phyloP scores from a whole-genome alignment of 2,113 vertebrate genomes.

The Daboia siamensis region DNA sequence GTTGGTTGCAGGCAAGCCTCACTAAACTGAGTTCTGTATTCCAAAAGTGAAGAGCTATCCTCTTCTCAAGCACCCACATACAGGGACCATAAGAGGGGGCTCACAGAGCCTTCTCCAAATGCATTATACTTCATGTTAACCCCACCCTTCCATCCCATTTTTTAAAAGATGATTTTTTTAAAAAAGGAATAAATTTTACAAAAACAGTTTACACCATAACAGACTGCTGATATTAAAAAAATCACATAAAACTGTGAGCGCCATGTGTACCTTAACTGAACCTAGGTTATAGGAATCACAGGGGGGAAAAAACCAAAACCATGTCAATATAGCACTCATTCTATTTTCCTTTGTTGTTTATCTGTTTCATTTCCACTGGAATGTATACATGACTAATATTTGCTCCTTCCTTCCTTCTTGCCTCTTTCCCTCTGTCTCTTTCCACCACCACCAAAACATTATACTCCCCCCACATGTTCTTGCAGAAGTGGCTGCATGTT shows the following conservation, averaged over 20 bases:
- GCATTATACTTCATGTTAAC: not conserved
- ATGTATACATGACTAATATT: not conserved
- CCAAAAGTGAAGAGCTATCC: not conserved
- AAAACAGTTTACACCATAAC: not conserved
- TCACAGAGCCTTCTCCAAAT: not conserved
- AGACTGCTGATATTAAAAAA: not conserved
- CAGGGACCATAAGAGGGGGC: not conserved
- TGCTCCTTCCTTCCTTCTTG: not conserved
- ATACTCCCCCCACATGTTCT: not conserved
- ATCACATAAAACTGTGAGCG: not conserved
- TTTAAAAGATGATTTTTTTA: not conserved
- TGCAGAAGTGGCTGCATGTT: not conserved
- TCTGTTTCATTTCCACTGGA: not conserved
- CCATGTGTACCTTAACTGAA: not conserved
- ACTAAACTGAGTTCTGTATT: not conserved
- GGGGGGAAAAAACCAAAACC: not conserved
- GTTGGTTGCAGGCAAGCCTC: not conserved
- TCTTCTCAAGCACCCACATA: not conserved
- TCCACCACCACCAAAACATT: not conserved
- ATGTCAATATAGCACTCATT: not conserved
- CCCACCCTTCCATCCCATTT: not conserved
- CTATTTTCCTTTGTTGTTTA: not conserved
- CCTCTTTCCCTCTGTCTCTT: not conserved
- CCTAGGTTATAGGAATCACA: not conserved
- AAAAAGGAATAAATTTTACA: not conserved